Conservation (phyloP, 2,888 invertebrate genomes). For the Coremacera marginata region DNA sequence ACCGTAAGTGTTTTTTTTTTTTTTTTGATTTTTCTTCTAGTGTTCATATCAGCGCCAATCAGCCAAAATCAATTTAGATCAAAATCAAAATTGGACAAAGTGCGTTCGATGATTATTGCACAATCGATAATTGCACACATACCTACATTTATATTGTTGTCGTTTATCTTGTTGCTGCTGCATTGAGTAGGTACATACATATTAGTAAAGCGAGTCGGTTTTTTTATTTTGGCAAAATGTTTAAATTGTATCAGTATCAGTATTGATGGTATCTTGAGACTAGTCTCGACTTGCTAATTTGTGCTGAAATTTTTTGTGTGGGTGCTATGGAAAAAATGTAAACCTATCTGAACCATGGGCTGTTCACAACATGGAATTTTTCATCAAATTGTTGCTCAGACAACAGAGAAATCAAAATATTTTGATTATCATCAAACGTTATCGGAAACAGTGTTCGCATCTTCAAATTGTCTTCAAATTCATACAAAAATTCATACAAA, state of each 20-base stretch:
- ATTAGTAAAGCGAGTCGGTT: background rate
- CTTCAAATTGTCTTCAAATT: too few species aligned
- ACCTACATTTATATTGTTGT: background rate
- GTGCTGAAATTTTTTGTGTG: too few species aligned
- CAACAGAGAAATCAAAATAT: too few species aligned
- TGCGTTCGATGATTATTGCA: slow-evolving; percentile 28
- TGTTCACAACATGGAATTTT: too few species aligned
- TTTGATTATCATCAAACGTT: too few species aligned
- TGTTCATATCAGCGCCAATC: background rate
- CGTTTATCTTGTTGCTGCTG: background rate
- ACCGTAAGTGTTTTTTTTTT: background rate
- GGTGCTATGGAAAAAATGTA: too few species aligned
- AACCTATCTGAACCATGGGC: too few species aligned
- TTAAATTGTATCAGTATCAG: background rate
- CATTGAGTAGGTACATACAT: too few species aligned
- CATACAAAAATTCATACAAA: too few species aligned
- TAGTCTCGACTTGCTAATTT: background rate
- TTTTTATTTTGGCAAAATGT: background rate
- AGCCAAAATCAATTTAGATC: slow-evolving; percentile 35
- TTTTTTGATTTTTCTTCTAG: background rate
- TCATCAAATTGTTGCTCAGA: too few species aligned
- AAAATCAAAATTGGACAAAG: slow-evolving; percentile 38
- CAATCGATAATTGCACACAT: slow-evolving; percentile 19
- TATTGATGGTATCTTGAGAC: background rate
- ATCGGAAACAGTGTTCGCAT: too few species aligned